Conservation (phyloP, 2,797 vertebrate genomes). For the Onychomys torridus region DNA sequence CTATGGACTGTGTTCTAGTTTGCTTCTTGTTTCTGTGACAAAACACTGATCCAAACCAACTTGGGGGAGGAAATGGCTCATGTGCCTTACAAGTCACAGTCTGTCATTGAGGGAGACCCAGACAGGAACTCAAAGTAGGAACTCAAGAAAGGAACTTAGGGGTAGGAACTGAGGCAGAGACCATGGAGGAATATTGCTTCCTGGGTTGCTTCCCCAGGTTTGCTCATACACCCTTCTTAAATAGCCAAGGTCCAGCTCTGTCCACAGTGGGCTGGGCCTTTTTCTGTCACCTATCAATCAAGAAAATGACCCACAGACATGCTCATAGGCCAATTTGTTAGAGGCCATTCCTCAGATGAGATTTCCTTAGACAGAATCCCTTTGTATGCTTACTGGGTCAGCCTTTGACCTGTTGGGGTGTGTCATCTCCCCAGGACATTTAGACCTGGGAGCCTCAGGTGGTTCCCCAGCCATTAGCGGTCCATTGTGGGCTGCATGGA, state of each 20-base stretch:
- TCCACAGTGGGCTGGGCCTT: neutral
- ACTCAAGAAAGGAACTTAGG: neutral
- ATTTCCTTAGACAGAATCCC: neutral
- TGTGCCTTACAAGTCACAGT: neutral
- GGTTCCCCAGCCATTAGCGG: neutral
- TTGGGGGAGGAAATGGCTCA: too few species aligned
- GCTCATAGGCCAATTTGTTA: neutral
- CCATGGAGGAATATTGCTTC: neutral
- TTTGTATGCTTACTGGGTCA: neutral
- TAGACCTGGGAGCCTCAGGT: neutral
- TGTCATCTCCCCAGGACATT: neutral
- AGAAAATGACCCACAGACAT: neutral
- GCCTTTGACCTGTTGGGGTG: neutral
- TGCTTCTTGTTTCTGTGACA: neutral
- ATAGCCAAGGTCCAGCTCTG: neutral
- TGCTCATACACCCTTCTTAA: neutral
- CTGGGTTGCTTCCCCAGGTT: neutral
- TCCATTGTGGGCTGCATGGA: too few species aligned
- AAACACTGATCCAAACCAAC: neutral
- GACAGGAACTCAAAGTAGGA: neutral
- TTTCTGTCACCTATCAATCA: neutral
- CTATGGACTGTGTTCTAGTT: neutral
- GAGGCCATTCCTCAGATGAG: neutral
- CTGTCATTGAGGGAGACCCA: neutral
- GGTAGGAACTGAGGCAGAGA: neutral